Conservation (phyloP, 2,888 invertebrate genomes). For the Brachycybe producta region DNA sequence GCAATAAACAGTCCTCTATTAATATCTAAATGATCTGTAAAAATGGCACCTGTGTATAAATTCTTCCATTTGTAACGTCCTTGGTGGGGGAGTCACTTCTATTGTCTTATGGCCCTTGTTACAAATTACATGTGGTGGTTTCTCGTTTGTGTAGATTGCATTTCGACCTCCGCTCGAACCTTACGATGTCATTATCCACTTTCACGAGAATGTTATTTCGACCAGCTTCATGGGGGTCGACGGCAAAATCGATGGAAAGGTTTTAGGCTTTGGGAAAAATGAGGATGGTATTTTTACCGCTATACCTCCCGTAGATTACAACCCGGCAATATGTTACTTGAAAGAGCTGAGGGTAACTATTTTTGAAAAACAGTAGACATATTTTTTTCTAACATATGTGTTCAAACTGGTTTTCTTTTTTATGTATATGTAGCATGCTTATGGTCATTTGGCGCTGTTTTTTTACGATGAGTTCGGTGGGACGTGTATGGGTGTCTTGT, state of each 20-base stretch:
- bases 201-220: constrained; percentile 41
- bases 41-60: no score
- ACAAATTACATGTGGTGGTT: no score
- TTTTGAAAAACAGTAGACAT: no score
- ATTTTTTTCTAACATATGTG: background rate
- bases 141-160: constrained; percentile 33
- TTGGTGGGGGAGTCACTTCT: no score
- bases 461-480: constrained; percentile 85
- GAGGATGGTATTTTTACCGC: no score
- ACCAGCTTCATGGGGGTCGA: constrained; percentile 40
- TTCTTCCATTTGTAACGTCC: no score
- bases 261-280: no score
- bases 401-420: constrained; percentile 1
- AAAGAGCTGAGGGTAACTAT: constrained; percentile 56
- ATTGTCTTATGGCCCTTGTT: no score
- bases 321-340: constrained; percentile 59
- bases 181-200: constrained; percentile 61
- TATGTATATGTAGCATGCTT: constrained; percentile 31
- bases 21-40: no score
- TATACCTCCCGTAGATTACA: constrained; percentile 63
- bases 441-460: constrained; percentile 61
- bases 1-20: no score
- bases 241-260: no score
- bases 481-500: constrained; percentile 63
- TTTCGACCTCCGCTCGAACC: constrained; percentile 52